These are phyloP conservation scores for Papilio helenus DNA, from an alignment of 1,140 invertebrate genomes.

Conservation along the genomic window DNA sequence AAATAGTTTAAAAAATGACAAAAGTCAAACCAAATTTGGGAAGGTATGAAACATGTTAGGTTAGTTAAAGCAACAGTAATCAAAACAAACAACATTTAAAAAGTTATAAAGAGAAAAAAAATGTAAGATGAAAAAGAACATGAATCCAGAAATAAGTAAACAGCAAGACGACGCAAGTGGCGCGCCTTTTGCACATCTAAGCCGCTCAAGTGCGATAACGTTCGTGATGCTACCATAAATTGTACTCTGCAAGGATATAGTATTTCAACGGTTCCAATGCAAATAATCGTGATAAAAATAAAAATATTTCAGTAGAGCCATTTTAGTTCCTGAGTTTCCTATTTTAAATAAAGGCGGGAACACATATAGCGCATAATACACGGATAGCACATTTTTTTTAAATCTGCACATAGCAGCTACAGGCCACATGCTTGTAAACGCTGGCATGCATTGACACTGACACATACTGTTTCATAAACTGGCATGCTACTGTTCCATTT, in stretches of 20 bases:
- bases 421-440: too few relatives aligned
- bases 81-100: neutral
- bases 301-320: neutral
- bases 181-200: neutral
- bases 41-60: too few relatives aligned
- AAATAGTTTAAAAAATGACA: neutral
- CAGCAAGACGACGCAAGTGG: neutral
- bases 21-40: neutral
- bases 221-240: neutral
- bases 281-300: neutral
- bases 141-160: neutral
- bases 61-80: neutral
- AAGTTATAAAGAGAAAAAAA: neutral
- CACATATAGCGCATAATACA: too few relatives aligned
- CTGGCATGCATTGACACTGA: too few relatives aligned
- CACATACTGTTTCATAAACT: too few relatives aligned
- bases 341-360: too few relatives aligned
- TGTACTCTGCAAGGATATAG: neutral
- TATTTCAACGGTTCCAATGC: neutral
- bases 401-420: too few relatives aligned
- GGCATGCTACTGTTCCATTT: too few relatives aligned
- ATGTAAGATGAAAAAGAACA: neutral
- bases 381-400: too few relatives aligned
- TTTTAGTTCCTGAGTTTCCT: neutral
- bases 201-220: slow-evolving; percentile 6